A percentile compares a stretch with the other conserved stretches of the same genome.
These are phyloP conservation scores for Crenuchus spilurus DNA, from an alignment of 2,797 vertebrate genomes.

Conservation along the genomic window DNA sequence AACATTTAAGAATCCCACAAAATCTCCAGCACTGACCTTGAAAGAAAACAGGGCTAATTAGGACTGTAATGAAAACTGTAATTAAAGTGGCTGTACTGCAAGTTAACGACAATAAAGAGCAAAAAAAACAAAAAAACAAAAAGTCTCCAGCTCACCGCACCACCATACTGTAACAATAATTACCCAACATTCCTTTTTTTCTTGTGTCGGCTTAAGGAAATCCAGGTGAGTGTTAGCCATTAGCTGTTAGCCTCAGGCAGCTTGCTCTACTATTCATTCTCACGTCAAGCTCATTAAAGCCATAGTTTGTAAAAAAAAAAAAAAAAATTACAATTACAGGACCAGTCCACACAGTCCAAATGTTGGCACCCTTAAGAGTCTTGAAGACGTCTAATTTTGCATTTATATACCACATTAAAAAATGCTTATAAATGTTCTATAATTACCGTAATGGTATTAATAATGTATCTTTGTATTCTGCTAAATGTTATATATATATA, in stretches of 20 bases:
- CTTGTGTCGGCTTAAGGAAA: slow-evolving; percentile 49
- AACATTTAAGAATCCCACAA: too few species aligned
- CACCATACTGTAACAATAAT: slow-evolving; percentile 66
- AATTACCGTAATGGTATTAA: too few species aligned
- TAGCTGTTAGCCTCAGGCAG: not conserved
- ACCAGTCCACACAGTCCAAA: too few species aligned
- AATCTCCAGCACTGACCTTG: not conserved
- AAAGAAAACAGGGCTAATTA: not conserved
- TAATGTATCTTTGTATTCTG: too few species aligned
- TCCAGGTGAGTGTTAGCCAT: slow-evolving; percentile 58
- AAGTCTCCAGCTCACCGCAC: slow-evolving; percentile 4
- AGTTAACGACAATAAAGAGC: not conserved
- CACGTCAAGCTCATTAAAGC: not conserved
- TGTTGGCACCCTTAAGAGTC: too few species aligned
- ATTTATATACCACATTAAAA: too few species aligned
- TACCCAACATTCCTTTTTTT: slow-evolving; percentile 52
- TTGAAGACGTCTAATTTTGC: too few species aligned
- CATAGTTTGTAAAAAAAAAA: not conserved
- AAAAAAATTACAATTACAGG: too few species aligned
- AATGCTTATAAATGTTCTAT: too few species aligned
- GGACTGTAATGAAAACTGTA: not conserved
- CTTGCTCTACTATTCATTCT: not conserved
- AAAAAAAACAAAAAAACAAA: not conserved
- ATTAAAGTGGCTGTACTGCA: not conserved
- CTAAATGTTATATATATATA: too few species aligned